Evolutionary conservation across 2,113 vertebrate genomes (phyloP).

Genomic region (Agapornis roseicollis): DNA sequence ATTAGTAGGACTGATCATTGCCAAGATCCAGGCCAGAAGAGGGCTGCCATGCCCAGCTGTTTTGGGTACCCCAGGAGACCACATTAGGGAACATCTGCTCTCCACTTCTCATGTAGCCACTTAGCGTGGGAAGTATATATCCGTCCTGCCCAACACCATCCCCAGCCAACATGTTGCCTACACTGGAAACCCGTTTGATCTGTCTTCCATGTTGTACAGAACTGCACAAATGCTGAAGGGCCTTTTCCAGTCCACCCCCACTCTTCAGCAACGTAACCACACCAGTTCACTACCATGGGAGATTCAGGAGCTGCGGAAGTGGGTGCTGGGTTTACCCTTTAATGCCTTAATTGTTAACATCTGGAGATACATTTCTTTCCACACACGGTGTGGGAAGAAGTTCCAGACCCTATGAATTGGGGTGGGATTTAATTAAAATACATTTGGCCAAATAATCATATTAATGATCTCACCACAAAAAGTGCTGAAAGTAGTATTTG

Average conservation of each 20-base stretch:
- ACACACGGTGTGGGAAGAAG: background rate
- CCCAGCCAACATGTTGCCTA: background rate
- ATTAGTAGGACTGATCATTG: background rate
- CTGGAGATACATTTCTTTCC: constrained; percentile 18
- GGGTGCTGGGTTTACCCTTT: constrained; percentile 34
- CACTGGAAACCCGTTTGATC: constrained; percentile 31
- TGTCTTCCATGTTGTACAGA: background rate
- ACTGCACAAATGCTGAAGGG: background rate
- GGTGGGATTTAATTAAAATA: constrained; percentile 3
- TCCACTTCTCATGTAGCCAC: background rate
- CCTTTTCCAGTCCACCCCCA: constrained; percentile 44
- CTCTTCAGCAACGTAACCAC: background rate
- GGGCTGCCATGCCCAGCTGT: background rate
- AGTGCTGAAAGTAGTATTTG: background rate
- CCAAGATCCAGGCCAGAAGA: background rate
- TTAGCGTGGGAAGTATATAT: background rate
- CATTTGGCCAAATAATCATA: background rate
- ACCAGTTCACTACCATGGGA: constrained; percentile 18
- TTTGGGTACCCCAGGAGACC: background rate
- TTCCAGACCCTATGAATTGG: background rate
- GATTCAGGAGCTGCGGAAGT: constrained; percentile 21
- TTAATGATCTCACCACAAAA: constrained; percentile 22
- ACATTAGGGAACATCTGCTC: background rate
- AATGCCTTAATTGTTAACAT: constrained; percentile 59
- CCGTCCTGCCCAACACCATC: background rate